phyloP scores from a whole-genome alignment of 2,113 vertebrate genomes.

The Prunella himalayana region DNA sequence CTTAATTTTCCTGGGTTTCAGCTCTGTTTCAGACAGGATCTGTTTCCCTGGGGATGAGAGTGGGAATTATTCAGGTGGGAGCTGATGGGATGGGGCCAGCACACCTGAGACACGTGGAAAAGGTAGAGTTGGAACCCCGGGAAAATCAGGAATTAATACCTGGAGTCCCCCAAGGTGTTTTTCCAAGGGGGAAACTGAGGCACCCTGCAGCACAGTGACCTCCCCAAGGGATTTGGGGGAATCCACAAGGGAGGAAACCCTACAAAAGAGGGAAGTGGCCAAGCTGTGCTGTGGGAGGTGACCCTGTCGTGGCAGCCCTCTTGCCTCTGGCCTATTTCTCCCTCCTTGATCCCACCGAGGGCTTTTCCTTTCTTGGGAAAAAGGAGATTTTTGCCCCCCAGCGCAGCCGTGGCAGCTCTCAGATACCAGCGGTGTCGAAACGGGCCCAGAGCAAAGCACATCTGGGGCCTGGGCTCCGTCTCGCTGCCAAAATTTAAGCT shows the following conservation, averaged over 20 bases:
- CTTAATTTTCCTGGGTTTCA: too few species aligned
- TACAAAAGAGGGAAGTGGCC: background rate
- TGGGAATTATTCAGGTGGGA: accelerated
- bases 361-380: background rate
- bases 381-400: background rate
- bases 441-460: background rate
- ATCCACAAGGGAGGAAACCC: background rate
- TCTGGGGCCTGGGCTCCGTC: background rate
- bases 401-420: background rate
- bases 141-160: background rate
- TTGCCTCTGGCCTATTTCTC: background rate
- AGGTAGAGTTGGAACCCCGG: background rate
- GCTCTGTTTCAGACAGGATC: too few species aligned
- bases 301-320: background rate
- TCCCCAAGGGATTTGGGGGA: accelerated
- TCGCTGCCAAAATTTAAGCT: slow-evolving; percentile 13
- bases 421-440: background rate
- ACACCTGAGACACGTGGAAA: accelerated
- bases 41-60: background rate
- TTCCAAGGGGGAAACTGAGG: background rate
- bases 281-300: background rate
- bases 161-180: background rate
- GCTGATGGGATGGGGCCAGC: background rate
- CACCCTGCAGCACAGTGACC: accelerated
- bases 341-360: background rate